phyloP scores from a whole-genome alignment of 2,113 vertebrate species.

The Eulemur macaco region DNA sequence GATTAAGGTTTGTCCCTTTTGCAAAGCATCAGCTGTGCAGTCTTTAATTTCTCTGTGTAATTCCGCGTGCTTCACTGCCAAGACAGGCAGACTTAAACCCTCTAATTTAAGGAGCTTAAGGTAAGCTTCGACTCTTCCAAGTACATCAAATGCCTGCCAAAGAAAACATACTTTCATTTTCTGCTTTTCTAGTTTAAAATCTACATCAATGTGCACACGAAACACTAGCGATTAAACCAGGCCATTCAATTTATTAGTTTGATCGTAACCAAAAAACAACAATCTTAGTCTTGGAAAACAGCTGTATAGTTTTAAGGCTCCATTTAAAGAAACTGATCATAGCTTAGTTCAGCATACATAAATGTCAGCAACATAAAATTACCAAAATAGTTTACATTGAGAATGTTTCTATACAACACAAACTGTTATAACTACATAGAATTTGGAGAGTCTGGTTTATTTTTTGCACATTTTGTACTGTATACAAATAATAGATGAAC shows the following conservation, averaged over 20 bases:
- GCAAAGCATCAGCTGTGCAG: slow-evolving; percentile 83
- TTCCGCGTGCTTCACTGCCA: slow-evolving; percentile 83
- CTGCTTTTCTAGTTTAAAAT: slow-evolving; percentile 68
- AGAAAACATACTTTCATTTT: slow-evolving; percentile 69
- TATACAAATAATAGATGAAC: slow-evolving; percentile 3
- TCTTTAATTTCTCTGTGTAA: slow-evolving; percentile 83
- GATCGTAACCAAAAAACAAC: not conserved
- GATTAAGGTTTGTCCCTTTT: slow-evolving; percentile 86
- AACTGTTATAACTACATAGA: not conserved
- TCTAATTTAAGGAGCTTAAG: slow-evolving; percentile 84
- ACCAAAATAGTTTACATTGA: slow-evolving; percentile 9
- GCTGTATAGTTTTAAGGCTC: not conserved
- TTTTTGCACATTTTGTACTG: not conserved
- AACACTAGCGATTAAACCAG: slow-evolving; percentile 35
- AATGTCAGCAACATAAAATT: not conserved
- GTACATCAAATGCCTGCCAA: slow-evolving; percentile 86
- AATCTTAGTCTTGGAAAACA: slow-evolving; percentile 53
- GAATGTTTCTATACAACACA: not conserved
- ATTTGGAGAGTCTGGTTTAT: not conserved
- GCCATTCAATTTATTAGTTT: slow-evolving; percentile 30
- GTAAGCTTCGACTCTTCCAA: slow-evolving; percentile 86
- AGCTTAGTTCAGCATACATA: slow-evolving; percentile 19
- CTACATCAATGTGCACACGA: not conserved
- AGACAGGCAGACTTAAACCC: slow-evolving; percentile 78
- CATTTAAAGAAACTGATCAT: slow-evolving; percentile 3